Conservation (phyloP, 1,140 invertebrate genomes). For the Lasioglossum baleicum region DNA sequence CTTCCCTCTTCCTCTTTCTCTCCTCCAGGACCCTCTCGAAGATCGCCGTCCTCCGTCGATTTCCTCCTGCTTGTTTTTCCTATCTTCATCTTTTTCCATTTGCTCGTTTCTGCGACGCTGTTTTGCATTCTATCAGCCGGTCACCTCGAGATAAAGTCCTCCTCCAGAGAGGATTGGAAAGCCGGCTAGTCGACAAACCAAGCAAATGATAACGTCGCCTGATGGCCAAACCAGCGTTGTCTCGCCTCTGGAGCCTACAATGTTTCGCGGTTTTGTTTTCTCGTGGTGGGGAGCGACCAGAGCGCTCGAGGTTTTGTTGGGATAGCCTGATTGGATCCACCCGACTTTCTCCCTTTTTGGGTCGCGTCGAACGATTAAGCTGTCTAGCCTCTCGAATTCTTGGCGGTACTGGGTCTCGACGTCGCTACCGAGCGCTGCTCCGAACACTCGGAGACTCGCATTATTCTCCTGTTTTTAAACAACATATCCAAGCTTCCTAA, state of each 20-base stretch:
- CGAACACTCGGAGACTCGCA: too few relatives aligned
- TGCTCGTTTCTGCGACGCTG: conserved; percentile 20
- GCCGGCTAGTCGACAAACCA: not conserved
- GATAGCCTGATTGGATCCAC: not conserved
- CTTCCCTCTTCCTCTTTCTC: not conserved
- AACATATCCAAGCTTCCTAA: too few relatives aligned
- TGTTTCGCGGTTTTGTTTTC: not conserved
- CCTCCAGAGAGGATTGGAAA: not conserved
- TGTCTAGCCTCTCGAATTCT: not conserved
- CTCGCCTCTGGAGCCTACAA: not conserved
- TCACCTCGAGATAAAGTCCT: conserved; percentile 18
- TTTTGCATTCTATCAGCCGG: conserved; percentile 30
- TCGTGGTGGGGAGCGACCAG: not conserved
- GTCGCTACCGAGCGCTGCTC: not conserved
- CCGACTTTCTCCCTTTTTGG: not conserved
- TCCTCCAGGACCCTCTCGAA: not conserved
- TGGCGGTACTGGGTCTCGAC: not conserved
- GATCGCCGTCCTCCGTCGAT: not conserved
- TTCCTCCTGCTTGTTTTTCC: not conserved
- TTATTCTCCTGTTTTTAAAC: too few relatives aligned
- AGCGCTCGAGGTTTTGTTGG: not conserved
- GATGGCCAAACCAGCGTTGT: not conserved
- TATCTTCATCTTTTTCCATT: not conserved
- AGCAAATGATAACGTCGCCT: conserved; percentile 6
- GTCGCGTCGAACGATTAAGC: not conserved